Conservation (phyloP, 2,113 vertebrate species). For the Strigops habroptila region DNA sequence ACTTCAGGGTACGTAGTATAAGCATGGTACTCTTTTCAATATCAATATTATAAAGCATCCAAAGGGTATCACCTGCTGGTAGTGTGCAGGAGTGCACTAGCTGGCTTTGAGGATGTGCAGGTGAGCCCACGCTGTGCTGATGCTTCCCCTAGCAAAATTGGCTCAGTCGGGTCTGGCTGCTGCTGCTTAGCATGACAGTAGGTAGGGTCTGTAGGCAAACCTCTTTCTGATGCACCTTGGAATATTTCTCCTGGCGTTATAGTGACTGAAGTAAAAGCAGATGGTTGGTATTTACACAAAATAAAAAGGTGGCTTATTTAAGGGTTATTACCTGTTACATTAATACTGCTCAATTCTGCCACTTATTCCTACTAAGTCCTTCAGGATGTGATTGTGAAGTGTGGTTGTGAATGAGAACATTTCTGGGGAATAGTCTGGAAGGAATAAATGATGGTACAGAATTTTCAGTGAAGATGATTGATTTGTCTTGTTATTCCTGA, state of each 20-base stretch:
- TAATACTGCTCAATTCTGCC: neutral
- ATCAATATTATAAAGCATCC: neutral
- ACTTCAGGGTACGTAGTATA: neutral
- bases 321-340: neutral
- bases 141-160: neutral
- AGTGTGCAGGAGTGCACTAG: neutral
- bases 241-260: neutral
- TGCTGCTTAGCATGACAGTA: neutral
- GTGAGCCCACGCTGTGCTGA: neutral
- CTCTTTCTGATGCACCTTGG: neutral
- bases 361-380: neutral
- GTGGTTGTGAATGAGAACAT: neutral
- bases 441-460: neutral
- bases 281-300: neutral
- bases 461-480: neutral
- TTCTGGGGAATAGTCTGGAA: neutral
- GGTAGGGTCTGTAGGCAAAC: neutral
- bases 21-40: neutral
- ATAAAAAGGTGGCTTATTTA: neutral
- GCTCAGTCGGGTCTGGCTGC: fast-evolving
- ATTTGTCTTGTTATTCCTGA: neutral
- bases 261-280: neutral
- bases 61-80: fast-evolving
- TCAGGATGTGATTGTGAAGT: neutral
- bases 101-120: neutral